Percentiles rank a stretch among this genome's conserved stretches.
These are phyloP conservation scores for Osmerus eperlanus DNA, from an alignment of 2,113 vertebrate species.

Conservation along the genomic window DNA sequence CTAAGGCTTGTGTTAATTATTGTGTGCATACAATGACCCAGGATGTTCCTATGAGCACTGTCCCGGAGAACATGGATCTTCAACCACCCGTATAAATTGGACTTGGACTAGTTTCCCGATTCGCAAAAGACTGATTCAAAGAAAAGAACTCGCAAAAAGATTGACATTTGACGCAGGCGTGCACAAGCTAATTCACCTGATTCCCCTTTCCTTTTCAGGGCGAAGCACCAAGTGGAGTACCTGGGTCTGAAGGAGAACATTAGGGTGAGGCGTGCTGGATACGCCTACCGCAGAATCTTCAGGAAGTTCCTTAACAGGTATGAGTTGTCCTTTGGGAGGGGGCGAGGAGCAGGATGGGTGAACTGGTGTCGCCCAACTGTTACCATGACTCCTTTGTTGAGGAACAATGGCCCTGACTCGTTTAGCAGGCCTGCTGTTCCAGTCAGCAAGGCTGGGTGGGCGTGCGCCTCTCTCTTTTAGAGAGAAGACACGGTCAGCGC, in stretches of 20 bases:
- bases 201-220: slow-evolving; percentile 65
- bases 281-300: slow-evolving; percentile 91
- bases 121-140: too few species aligned
- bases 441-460: slow-evolving; percentile 51
- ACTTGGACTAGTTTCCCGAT: too few species aligned
- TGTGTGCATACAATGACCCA: slow-evolving; percentile 52
- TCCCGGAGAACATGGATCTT: not conserved
- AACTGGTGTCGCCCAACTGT: not conserved
- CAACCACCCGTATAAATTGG: not conserved
- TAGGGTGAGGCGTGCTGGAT: slow-evolving; percentile 92
- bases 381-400: not conserved
- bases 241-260: slow-evolving; percentile 97
- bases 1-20: slow-evolving; percentile 48
- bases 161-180: too few species aligned
- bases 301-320: slow-evolving; percentile 96
- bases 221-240: slow-evolving; percentile 98
- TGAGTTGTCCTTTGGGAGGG: not conserved
- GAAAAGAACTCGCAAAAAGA: too few species aligned
- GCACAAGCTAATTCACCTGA: not conserved
- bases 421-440: not conserved
- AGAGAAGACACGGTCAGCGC: not conserved
- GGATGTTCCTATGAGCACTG: not conserved
- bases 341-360: not conserved
- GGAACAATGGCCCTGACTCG: not conserved
- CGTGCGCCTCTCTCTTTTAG: not conserved